Conservation (phyloP, 2,888 invertebrate species). For the Dermolepida albohirtum region DNA sequence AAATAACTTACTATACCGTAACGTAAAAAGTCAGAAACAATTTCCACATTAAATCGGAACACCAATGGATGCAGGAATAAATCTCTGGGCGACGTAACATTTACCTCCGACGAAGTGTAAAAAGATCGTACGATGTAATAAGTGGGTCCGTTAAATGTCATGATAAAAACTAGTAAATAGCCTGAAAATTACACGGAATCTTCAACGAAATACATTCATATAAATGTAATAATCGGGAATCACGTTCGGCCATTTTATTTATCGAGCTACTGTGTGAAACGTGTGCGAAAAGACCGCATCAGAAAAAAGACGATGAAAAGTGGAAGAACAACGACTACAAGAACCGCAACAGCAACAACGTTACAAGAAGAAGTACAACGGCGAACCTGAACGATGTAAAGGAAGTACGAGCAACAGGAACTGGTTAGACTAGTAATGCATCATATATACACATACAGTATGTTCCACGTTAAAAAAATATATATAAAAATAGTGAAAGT, state of each 20-base stretch:
- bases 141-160: conserved; percentile 16
- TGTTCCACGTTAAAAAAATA: no score
- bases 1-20: neutral
- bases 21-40: neutral
- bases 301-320: conserved; percentile 2
- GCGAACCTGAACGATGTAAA: conserved; percentile 12
- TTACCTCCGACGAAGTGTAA: conserved; percentile 1
- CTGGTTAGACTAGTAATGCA: conserved; percentile 25
- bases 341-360: conserved; percentile 7
- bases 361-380: conserved; percentile 7
- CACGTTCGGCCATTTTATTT: conserved; percentile 17
- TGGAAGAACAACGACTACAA: conserved; percentile 21
- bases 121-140: conserved; percentile 11
- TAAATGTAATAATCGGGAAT: conserved; percentile 16
- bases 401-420: conserved; percentile 15
- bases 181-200: conserved; percentile 11
- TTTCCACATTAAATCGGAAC: conserved; percentile 12
- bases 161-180: conserved; percentile 20
- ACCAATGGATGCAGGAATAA: neutral
- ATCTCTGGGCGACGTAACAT: conserved; percentile 1
- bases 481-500: no score
- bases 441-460: neutral
- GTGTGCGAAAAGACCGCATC: conserved; percentile 12
- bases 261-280: conserved; percentile 22
- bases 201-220: conserved; percentile 20